Percentiles rank a stretch among this genome's conserved stretches.
Evolutionary conservation across 2,797 vertebrate species (phyloP).

Genomic region (Chromis chromis): DNA sequence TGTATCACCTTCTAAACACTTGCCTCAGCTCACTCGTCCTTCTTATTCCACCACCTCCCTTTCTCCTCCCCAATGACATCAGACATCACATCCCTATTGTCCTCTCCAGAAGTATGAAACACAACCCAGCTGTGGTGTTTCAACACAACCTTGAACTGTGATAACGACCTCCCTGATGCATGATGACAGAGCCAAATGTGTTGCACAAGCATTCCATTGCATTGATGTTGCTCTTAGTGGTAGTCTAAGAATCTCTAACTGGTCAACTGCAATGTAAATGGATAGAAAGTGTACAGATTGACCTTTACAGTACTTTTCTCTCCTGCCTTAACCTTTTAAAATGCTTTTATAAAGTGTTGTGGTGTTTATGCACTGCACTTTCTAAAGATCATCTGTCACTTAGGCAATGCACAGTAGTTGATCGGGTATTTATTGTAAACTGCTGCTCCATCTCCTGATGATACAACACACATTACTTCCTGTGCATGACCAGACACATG

Average conservation of each 20-base stretch:
- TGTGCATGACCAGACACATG: not conserved
- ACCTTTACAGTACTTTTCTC: constrained; percentile 24
- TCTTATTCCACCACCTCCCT: constrained; percentile 7
- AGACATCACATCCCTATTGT: constrained; percentile 30
- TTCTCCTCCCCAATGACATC: constrained; percentile 44
- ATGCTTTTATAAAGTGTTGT: constrained; percentile 10
- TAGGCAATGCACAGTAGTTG: not conserved
- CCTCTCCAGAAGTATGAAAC: constrained; percentile 51
- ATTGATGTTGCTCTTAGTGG: constrained; percentile 5
- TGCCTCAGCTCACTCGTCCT: constrained; percentile 27
- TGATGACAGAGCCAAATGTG: constrained; percentile 32
- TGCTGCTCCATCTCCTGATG: constrained; percentile 3
- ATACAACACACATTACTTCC: not conserved
- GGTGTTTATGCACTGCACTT: not conserved
- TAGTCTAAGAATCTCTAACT: constrained; percentile 23
- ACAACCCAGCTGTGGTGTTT: constrained; percentile 58
- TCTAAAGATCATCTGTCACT: constrained; percentile 46
- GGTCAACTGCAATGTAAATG: constrained; percentile 20
- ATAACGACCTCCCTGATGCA: constrained; percentile 40
- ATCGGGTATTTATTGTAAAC: constrained; percentile 20
- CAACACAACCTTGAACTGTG: constrained; percentile 56
- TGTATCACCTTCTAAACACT: constrained; percentile 23
- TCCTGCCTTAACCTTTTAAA: constrained; percentile 6
- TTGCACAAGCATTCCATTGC: constrained; percentile 45
- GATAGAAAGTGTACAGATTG: constrained; percentile 26